A percentile compares a stretch with the other conserved stretches of the same genome.
These are phyloP conservation scores for Trachelus stipa DNA, from an alignment of 2,888 invertebrate species.

Conservation along the genomic window DNA sequence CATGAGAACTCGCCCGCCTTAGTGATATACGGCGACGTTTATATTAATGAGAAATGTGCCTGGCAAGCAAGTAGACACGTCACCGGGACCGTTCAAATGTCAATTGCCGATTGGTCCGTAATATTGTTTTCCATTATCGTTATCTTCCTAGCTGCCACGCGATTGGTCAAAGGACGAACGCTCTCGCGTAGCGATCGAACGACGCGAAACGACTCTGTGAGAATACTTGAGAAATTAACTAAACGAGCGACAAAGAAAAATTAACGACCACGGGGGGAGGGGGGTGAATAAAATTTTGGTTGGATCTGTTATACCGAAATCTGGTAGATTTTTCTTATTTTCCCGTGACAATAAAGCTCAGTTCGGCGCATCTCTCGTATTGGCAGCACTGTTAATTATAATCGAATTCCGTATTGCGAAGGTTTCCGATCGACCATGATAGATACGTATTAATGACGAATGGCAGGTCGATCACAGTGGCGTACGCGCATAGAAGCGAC, in stretches of 20 bases:
- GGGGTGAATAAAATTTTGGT: no score
- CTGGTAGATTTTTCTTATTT: neutral
- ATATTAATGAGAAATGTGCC: conserved; percentile 51
- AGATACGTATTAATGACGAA: conserved; percentile 1
- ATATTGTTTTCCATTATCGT: conserved; percentile 26
- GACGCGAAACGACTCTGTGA: neutral
- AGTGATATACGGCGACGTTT: conserved; percentile 50
- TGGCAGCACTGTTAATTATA: neutral
- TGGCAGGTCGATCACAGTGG: neutral
- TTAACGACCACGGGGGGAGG: no score
- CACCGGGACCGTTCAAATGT: conserved; percentile 31
- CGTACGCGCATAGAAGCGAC: neutral
- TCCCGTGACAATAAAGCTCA: neutral
- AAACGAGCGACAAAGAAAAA: neutral
- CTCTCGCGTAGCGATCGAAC: neutral
- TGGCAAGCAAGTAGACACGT: conserved; percentile 34
- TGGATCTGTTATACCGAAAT: no score
- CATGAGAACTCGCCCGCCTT: neutral
- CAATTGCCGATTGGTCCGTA: conserved; percentile 31
- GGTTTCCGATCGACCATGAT: neutral
- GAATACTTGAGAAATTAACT: neutral
- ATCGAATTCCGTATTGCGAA: neutral
- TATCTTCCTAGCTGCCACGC: conserved; percentile 22
- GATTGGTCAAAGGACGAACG: neutral
- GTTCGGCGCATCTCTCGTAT: neutral